Conservation (phyloP, 1,140 invertebrate species). For the Cylas formicarius region DNA sequence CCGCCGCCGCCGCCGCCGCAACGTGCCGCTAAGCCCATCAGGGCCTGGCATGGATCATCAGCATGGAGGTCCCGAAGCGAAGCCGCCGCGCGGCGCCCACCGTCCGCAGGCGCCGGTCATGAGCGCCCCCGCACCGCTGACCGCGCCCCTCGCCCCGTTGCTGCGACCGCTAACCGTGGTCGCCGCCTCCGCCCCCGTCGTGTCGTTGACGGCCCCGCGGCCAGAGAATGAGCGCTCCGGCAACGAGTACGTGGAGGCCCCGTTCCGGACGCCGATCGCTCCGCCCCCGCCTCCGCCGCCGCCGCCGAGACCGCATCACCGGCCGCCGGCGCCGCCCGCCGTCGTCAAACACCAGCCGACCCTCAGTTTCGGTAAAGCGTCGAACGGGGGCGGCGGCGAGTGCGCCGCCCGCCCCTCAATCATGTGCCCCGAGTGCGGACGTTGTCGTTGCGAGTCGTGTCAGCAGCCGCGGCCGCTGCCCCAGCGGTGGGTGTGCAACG, state of each 20-base stretch:
- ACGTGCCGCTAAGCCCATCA: slow-evolving; percentile 31
- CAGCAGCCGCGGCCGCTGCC: slow-evolving; percentile 75
- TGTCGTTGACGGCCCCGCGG: slow-evolving; percentile 64
- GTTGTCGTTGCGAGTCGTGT: slow-evolving; percentile 82
- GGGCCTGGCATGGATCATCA: slow-evolving; percentile 49
- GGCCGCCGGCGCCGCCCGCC: slow-evolving; percentile 35
- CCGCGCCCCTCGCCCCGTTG: slow-evolving; percentile 43
- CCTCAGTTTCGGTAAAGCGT: slow-evolving; percentile 49
- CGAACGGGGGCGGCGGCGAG: slow-evolving; percentile 34
- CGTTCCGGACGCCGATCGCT: slow-evolving; percentile 47
- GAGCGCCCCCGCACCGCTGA: slow-evolving; percentile 36
- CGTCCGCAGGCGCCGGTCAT: slow-evolving; percentile 47
- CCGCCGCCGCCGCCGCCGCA: no score
- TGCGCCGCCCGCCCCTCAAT: slow-evolving; percentile 30
- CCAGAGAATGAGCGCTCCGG: slow-evolving; percentile 67
- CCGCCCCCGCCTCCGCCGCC: slow-evolving; percentile 32
- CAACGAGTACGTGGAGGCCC: slow-evolving; percentile 83
- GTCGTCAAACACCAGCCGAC: slow-evolving; percentile 52
- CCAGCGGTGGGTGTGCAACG: slow-evolving; percentile 78
- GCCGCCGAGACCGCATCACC: slow-evolving; percentile 26
- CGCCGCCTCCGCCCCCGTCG: slow-evolving; percentile 36
- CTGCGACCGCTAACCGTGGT: no score
- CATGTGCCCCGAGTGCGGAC: slow-evolving; percentile 58
- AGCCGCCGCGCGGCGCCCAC: slow-evolving; percentile 57
- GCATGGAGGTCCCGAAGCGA: slow-evolving; percentile 56